Evolutionary conservation across 2,797 vertebrate genomes (phyloP).

Genomic region (Meriones psammophilus): DNA sequence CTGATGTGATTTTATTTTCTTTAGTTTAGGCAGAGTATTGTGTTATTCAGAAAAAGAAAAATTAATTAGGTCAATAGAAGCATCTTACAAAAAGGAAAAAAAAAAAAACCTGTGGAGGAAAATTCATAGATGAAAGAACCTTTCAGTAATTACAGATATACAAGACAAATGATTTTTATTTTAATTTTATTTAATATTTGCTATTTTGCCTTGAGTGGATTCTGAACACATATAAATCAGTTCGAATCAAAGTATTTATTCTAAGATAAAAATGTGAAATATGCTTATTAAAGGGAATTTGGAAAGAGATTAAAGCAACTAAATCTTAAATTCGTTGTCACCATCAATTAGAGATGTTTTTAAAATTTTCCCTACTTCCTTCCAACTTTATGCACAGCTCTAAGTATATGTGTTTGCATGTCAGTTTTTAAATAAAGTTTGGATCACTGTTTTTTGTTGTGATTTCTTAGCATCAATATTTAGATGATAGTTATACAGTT

Average conservation of each 20-base stretch:
- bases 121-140: conserved; percentile 4
- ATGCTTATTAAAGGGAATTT: conserved; percentile 24
- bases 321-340: conserved; percentile 18
- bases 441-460: neutral
- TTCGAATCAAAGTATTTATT: conserved; percentile 46
- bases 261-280: neutral
- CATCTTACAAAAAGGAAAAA: neutral
- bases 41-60: conserved; percentile 57
- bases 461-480: conserved; percentile 35
- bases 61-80: conserved; percentile 5
- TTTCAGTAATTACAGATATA: conserved; percentile 26
- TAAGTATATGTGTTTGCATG: neutral
- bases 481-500: conserved; percentile 34
- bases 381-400: neutral
- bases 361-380: neutral
- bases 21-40: conserved; percentile 41
- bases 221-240: conserved; percentile 18
- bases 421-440: conserved; percentile 49
- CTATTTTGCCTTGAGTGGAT: conserved; percentile 47
- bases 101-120: neutral
- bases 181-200: neutral
- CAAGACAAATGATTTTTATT: conserved; percentile 46
- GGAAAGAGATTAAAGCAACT: conserved; percentile 26
- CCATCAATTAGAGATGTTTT: neutral
- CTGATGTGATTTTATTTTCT: conserved; percentile 33